phyloP scores from a whole-genome alignment of 2,888 invertebrate genomes.

The Heliconius sara region DNA sequence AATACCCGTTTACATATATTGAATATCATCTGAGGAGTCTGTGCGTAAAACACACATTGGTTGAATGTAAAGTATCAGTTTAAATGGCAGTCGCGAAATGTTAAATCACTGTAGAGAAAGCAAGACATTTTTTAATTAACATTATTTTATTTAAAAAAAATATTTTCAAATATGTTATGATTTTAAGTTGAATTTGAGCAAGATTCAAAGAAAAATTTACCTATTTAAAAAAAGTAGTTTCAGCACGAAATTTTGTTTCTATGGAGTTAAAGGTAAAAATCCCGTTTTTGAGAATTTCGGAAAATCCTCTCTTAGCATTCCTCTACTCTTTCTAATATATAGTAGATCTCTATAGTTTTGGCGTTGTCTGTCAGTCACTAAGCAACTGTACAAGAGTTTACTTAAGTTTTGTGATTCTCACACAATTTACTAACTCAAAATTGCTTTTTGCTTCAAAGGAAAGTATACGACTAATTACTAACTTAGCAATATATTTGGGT shows the following conservation, averaged over 20 bases:
- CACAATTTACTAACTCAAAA: neutral
- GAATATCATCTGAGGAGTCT: constrained; percentile 27
- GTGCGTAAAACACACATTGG: neutral
- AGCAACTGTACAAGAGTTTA: neutral
- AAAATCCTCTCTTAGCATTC: no score
- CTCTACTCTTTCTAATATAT: no score
- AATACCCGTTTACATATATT: constrained; percentile 24
- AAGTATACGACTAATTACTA: no score
- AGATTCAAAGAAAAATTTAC: no score
- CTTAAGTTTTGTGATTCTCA: neutral
- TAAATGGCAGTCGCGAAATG: constrained; percentile 5
- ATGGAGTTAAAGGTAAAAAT: no score
- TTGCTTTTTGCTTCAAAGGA: no score
- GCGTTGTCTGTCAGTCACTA: no score
- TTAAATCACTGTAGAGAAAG: constrained; percentile 21
- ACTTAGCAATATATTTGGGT: no score
- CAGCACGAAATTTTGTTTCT: no score
- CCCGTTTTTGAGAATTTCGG: no score
- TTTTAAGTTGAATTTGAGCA: neutral
- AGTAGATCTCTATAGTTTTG: no score
- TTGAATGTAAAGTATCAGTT: constrained; percentile 23
- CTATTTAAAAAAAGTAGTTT: no score
- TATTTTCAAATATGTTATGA: neutral
- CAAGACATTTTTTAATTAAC: constrained; percentile 12
- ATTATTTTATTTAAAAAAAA: neutral